These are phyloP conservation scores for Cybosia mesomella DNA, from an alignment of 2,888 invertebrate genomes.

Conservation along the genomic window DNA sequence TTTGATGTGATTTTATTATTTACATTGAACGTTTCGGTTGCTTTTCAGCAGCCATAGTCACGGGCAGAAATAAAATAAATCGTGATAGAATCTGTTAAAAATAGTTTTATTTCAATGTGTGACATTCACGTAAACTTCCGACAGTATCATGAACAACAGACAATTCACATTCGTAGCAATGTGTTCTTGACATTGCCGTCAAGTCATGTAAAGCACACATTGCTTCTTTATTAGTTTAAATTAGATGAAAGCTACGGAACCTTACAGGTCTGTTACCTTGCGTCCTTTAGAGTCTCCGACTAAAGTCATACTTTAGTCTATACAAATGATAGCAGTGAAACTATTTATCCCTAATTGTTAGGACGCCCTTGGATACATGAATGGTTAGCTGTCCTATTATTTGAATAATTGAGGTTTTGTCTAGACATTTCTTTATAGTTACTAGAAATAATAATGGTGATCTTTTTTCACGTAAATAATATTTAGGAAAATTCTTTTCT, in stretches of 20 bases:
- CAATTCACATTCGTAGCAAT: no score
- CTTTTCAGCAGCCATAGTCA: no score
- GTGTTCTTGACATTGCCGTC: no score
- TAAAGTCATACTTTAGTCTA: not conserved
- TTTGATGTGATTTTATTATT: no score
- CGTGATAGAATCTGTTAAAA: no score
- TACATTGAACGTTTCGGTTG: no score
- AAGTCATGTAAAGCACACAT: no score
- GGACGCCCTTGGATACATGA: not conserved
- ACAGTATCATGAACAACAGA: no score
- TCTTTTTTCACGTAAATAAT: not conserved
- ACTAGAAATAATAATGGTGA: not conserved
- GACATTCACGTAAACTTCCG: no score
- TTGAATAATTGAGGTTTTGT: not conserved
- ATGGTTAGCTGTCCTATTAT: not conserved
- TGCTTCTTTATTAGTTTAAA: no score
- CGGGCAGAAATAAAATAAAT: no score
- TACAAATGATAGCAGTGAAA: not conserved
- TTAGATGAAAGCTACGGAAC: not conserved
- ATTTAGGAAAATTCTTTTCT: not conserved
- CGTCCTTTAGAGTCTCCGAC: not conserved
- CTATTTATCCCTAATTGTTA: not conserved
- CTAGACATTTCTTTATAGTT: not conserved
- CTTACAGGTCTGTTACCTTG: not conserved
- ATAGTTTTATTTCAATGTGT: no score